Evolutionary conservation across 2,888 invertebrate genomes (phyloP), one percentile per base, ranked within the genome.

Genomic region (Dolichomitus sp.): DNA sequence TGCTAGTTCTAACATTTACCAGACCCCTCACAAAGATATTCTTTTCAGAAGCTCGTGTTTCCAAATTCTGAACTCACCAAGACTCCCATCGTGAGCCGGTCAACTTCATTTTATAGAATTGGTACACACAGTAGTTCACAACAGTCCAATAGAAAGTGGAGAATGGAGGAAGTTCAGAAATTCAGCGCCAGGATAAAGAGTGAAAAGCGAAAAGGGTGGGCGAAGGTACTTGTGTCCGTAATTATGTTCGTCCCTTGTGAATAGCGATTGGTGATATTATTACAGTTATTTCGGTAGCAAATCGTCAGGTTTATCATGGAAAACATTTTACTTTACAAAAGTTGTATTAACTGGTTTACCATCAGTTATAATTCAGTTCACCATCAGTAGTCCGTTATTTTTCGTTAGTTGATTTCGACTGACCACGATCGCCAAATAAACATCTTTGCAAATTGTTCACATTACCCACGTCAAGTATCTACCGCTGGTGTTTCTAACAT

Each of bases 151-250:
- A 33, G 57, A 27, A 42, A 59, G 30, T 30, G 11, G 14, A 57
- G 66, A 72, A 70, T 40, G 33, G 48, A 65, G 57, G 12, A 48
- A 23, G 54, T 66, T 68, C 48, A 23, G 42, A 48, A 23, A 17
- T 37, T 33, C 57, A 68, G 69, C 50, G 50, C 12, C 75, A 30
- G 63, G 45, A 79, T 50, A 57, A 52, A 68, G 72, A 81, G 79
- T 65, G 72, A 65, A 57, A 45, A 54, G 59, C 14, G 54, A 7
- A 11, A 73, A 78, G 57, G 57, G 45, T 30, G 61, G 17, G 40
- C 65, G 63, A 70, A 70, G 30, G 52, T 63, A 52, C 3, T 19
- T 3, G 33, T 37, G 42, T 61, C 40, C 30, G 61, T 70, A 27
- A 69, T 57, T 42, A 59, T 74, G 37, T 61, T 73, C 52, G 14